Evolutionary conservation across 2,888 invertebrate species (phyloP), one percentile per base, ranked within the genome.

Genomic region (Taphrorychus bicolor): DNA sequence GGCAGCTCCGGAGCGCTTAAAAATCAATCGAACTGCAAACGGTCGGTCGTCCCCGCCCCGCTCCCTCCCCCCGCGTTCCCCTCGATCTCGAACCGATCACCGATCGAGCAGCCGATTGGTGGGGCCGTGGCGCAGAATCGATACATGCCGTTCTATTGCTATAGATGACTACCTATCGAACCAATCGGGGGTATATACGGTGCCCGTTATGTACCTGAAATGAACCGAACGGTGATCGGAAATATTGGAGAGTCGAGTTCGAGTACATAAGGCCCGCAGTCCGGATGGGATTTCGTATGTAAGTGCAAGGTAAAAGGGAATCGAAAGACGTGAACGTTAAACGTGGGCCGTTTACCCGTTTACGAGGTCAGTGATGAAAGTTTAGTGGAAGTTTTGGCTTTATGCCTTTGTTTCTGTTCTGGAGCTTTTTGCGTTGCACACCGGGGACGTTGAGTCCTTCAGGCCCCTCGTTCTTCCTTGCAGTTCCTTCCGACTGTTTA

Each of bases 71-170:
- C 61, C 65, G 16, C 49, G 21, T 52, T 7, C 62, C 62, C 54
- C 65, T 48, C 69, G 66, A 66, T 66, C 21, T 23, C 49, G 63
- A 69, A 69, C 69, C 69, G 69, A 69, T 69, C 69, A 66, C 68
- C 68, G 56, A 64, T 60, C 58, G 62, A 61, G 40, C 53, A 66
- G 48, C 68, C 74, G 85, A 88, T 88, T 85, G 87, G 87, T 84
- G 85, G 83, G 32, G 53, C 77, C 76, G 80, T 73, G 71, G 86
- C 86, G 86, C 86, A 85, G 83, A 85, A 86, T 86, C 86, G 86
- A 86, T 85, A 85, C 85, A 81, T 60, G 59, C 63, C 66, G 66
- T 70, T 70, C 71, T 71, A 82, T 82, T 82, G 82, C 82, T 82
- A 82, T 82, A 82, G 82, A 82, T 82, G 82, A 81, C 80, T 81